Evolutionary conservation across 2,797 vertebrate genomes (phyloP).

Genomic region (Megalops cyprinoides): DNA sequence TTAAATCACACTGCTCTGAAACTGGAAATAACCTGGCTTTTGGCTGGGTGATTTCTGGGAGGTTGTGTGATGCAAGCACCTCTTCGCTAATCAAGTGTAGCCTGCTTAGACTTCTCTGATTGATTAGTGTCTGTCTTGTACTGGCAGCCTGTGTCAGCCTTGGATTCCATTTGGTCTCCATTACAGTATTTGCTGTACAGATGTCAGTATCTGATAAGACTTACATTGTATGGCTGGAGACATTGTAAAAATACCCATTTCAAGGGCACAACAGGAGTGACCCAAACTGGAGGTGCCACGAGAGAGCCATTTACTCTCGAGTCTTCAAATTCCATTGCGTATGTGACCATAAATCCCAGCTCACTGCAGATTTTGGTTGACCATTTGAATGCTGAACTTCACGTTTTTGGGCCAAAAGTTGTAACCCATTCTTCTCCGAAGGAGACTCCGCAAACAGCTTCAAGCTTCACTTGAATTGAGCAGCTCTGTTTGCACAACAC

Average conservation of each 20-base stretch:
- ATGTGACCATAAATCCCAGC: too few relatives aligned
- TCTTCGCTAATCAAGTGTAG: neutral
- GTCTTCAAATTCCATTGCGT: too few relatives aligned
- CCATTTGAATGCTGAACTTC: too few relatives aligned
- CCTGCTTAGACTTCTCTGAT: neutral
- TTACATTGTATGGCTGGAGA: neutral
- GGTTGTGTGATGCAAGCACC: neutral
- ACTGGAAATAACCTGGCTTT: constrained; percentile 46
- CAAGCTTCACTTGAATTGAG: too few relatives aligned
- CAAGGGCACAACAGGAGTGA: neutral
- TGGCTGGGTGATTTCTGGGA: constrained; percentile 1
- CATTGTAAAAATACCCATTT: neutral
- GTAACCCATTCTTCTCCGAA: too few relatives aligned
- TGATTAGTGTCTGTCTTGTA: neutral
- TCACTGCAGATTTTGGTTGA: too few relatives aligned
- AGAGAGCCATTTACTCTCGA: too few relatives aligned
- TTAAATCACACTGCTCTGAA: constrained; percentile 61
- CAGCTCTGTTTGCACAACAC: too few relatives aligned
- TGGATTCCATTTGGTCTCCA: neutral
- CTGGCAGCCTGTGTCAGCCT: neutral
- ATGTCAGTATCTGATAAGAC: neutral
- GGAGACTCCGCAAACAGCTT: too few relatives aligned
- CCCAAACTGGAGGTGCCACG: neutral
- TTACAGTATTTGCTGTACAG: neutral
- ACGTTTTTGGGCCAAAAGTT: too few relatives aligned